phyloP scores from a whole-genome alignment of 2,797 vertebrate genomes.

The Lophius americanus region DNA sequence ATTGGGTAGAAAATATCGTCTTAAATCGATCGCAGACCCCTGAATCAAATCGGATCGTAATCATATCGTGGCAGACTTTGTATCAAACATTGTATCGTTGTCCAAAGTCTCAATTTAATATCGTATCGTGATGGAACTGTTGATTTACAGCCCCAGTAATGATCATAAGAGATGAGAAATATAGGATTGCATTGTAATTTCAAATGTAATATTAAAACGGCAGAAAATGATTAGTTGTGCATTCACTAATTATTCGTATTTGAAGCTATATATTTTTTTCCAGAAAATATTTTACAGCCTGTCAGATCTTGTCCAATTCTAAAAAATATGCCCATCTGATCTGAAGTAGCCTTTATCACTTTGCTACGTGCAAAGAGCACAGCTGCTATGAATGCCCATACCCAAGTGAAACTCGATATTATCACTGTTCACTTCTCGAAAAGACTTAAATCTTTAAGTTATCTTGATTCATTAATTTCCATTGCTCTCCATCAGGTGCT shows the following conservation, averaged over 20 bases:
- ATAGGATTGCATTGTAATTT: too few species aligned
- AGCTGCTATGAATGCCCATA: slow-evolving; percentile 29
- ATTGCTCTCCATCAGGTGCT: neutral
- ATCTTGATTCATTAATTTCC: too few species aligned
- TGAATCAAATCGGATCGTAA: too few species aligned
- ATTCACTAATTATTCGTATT: slow-evolving; percentile 71
- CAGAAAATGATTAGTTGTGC: slow-evolving; percentile 32
- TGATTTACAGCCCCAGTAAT: too few species aligned
- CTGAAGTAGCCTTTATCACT: slow-evolving; percentile 1
- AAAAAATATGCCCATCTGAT: slow-evolving; percentile 8
- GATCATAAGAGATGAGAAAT: too few species aligned
- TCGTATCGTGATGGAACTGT: too few species aligned
- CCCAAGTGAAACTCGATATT: slow-evolving; percentile 13
- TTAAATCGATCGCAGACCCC: too few species aligned
- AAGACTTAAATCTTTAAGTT: slow-evolving; percentile 2
- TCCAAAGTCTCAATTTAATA: too few species aligned
- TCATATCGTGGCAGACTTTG: too few species aligned
- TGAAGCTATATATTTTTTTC: slow-evolving; percentile 47
- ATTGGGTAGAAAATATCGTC: too few species aligned
- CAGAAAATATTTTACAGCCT: slow-evolving; percentile 28
- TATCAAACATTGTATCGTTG: too few species aligned
- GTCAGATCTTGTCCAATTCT: slow-evolving; percentile 10
- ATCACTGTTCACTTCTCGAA: slow-evolving; percentile 7
- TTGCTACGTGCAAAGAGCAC: slow-evolving; percentile 23
- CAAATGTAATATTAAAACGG: neutral